Base-by-base conservation (phyloP, 2,113 vertebrate genomes). In the Plecotus auritus region DNA sequence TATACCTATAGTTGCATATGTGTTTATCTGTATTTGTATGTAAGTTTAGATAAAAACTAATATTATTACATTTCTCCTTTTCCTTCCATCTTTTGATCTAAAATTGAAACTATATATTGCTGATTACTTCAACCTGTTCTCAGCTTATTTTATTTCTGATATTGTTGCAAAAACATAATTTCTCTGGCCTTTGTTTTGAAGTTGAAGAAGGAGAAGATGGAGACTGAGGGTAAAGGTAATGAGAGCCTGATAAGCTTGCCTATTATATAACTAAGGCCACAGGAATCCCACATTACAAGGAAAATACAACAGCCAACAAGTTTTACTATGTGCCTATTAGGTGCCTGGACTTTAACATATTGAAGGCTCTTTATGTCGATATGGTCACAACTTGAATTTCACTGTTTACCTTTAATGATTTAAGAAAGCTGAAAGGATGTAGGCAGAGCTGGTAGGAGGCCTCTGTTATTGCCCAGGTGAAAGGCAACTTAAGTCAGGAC, bases 61-160 rank as follows among this genome's bases (percentile, higher is more conserved):
- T 37, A 9, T 64, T n/a, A 84, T 23, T 84, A 6, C 2, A 37
- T 74, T 67, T 89, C 18, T 35, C 1, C 17, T 76, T 66, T 22
- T 59, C 20, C 23, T 14, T n/a, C 2, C 10, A 51, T n/a, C 32
- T 54, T 54, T 56, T 61, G 66, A 93, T 23, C 56, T 92, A 69
- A 64, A 17, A 64, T 61, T n/a, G 22, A 85, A 91, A 84, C 18
- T 76, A 61, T 40, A 12, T 32, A 66, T 94, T 61, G 35, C 17
- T 59, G 22, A 81, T 95, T 82, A 91, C 82, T 95, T 88, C 86
- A 93, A 28, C 30, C 9, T 59, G 6, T 77, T 94, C 59, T 85
- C n/a, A 59, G 49, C n/a, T 78, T 90, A 70, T 54, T 84, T 84
- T 84, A 47, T 92, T 77, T 69, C 84, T 89, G 3, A 54, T 66